Base-by-base conservation (phyloP, 2,888 invertebrate species). In the Pterostichus niger region DNA sequence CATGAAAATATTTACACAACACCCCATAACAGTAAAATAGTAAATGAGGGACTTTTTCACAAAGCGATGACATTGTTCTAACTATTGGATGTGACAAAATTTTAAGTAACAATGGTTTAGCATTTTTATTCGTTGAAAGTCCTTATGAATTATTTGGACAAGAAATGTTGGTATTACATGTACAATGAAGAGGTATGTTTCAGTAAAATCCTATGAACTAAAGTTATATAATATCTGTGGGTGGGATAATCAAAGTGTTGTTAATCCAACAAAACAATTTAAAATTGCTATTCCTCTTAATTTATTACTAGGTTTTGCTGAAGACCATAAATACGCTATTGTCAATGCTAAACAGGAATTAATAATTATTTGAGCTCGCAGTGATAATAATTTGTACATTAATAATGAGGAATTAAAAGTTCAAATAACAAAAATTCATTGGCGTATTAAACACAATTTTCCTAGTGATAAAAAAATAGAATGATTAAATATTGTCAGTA, bases 341-440 rank as follows among this genome's bases (percentile, higher is more conserved):
- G 78, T 44, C 40, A 61, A 61, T 44, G 61, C 40, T 24, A 77
- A 33, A 77, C 77, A 77, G 35, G 77, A 78, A 78, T 17, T 78
- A 40, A 35, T 78, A 17, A 13, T 78, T 49, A 49, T 79, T 49
- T 49, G 79, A 31, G 24, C 64, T 44, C 13, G 33, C 11, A 44
- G 13, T 61, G 59, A 79, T 79, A 61, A 44, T 11, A 79, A 79
- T 46, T 61, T 59, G 6, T 79, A 79, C 10, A 79, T 59, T 11
- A 46, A 17, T 44, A 7, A 35, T 61, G 24, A 6, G 17, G 79
- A 79, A 79, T 46, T 64, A 79, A 61, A 79, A 46, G n/a, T n/a
- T n/a, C n/a, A n/a, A n/a, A n/a, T n/a, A n/a, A n/a, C n/a, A n/a
- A n/a, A n/a, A n/a, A n/a, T 79, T 24, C 46, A 64, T 17, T 79